Evolutionary conservation across 2,797 vertebrate species (phyloP), one percentile per base, ranked within the genome.

Genomic region (Xyrichtys novacula): DNA sequence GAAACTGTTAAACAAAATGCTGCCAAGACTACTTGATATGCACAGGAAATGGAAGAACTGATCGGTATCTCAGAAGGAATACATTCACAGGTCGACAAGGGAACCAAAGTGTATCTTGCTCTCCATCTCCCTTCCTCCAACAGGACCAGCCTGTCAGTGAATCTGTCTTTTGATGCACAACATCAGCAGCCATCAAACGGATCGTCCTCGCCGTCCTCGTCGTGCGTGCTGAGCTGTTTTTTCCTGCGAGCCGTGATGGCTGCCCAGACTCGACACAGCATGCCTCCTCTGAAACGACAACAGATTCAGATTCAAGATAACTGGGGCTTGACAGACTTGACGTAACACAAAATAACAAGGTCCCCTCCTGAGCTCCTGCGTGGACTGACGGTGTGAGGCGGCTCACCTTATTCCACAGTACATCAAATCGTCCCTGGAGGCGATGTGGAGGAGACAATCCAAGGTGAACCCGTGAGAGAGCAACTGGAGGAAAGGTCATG

Each of bases 341-440:
- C 52, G 31, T 14, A 55, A 77, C 12, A 8, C 58, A 50, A 63
- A 60, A 40, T 68, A 70, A 71, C 2, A 4, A 53, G 52, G 32
- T 40, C 23, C 6, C 31, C 39, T 43, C n/a, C 29, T 39, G 10
- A 16, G 7, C 60, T 57, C 78, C 46, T 69, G 55, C 65, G 22
- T 62, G 50, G 39, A 49, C 38, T 26, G 59, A 52, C 20, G 14
- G 20, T 20, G 39, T 58, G 64, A 77, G 0, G 19, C 46, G 25
- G 20, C 81, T 88, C 90, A 97, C 96, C 94, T 96, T 87, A 97
- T 93, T 50, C 78, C 85, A 47, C 92, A 93, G 68, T 97, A 96
- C 70, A 88, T 88, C 73, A 97, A 91, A 75, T 97, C 96, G 0
- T 98, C 96, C 62, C 87, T 91, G 58, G 92, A 94, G 78, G 94